Percentiles rank a stretch among this genome's conserved stretches.
phyloP scores from a whole-genome alignment of 2,113 vertebrate species.

The Cyrtonyx montezumae region DNA sequence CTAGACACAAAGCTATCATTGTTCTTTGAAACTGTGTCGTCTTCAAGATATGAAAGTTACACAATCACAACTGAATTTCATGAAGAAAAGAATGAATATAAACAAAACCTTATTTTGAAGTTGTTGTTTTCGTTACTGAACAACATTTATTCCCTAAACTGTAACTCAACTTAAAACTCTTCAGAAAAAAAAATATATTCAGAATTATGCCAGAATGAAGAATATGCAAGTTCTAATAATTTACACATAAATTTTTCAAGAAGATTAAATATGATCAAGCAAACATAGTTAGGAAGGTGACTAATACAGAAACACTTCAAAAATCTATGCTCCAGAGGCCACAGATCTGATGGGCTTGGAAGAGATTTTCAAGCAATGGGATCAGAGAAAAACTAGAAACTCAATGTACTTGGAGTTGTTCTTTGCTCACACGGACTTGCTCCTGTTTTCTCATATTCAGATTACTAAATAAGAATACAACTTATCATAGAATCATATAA shows the following conservation, averaged over 20 bases:
- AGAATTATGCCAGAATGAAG: neutral
- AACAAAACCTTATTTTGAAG: constrained; percentile 38
- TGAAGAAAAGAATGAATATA: constrained; percentile 13
- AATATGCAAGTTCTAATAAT: neutral
- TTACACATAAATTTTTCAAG: neutral
- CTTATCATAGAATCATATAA: neutral
- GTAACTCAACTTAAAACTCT: neutral
- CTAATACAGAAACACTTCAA: neutral
- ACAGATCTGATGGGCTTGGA: neutral
- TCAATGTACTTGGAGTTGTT: neutral
- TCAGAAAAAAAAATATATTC: neutral
- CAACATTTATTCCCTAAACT: neutral
- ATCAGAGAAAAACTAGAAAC: neutral
- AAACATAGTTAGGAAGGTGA: neutral
- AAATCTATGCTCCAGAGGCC: neutral
- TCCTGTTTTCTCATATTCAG: neutral
- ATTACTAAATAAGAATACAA: neutral
- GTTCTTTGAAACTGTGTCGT: neutral
- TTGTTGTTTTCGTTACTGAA: neutral
- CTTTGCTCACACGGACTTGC: neutral
- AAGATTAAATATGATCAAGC: neutral
- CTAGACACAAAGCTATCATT: neutral
- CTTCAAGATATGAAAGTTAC: neutral
- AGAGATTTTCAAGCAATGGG: neutral
- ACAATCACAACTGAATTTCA: neutral